Evolutionary conservation across 2,113 vertebrate genomes (phyloP).

Genomic region (Caranx ignobilis): DNA sequence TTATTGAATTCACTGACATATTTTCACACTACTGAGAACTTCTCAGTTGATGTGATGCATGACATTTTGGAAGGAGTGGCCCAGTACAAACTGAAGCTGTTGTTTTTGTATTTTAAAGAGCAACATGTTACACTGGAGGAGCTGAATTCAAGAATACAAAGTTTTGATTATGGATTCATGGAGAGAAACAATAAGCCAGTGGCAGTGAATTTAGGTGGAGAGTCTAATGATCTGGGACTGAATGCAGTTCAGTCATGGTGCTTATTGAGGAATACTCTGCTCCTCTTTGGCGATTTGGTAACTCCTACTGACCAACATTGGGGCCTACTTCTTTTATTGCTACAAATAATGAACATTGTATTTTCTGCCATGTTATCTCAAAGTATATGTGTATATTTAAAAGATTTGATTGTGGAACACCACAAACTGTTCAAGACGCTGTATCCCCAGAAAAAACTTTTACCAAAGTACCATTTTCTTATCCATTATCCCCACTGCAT

Average conservation of each 20-base stretch:
- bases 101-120: constrained; percentile 6
- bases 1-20: constrained; percentile 6
- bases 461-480: constrained; percentile 20
- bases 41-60: constrained; percentile 13
- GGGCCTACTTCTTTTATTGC: constrained; percentile 25
- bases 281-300: constrained; percentile 2
- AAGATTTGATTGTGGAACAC: constrained; percentile 21
- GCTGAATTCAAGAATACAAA: constrained; percentile 1
- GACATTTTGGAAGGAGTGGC: constrained; percentile 12
- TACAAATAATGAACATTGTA: neutral
- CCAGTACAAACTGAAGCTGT: neutral
- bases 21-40: constrained; percentile 8
- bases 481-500: constrained; percentile 6
- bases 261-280: neutral
- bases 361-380: constrained; percentile 21
- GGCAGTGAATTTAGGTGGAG: constrained; percentile 6
- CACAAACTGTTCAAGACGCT: constrained; percentile 20
- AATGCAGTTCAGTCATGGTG: constrained; percentile 20
- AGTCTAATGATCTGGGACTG: constrained; percentile 16
- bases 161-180: constrained; percentile 6
- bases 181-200: constrained; percentile 14
- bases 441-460: constrained; percentile 20
- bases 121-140: neutral
- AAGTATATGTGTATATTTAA: constrained; percentile 24
- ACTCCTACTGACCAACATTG: constrained; percentile 10